Percentiles rank a stretch among this genome's conserved stretches.
Conservation (phyloP, 2,113 vertebrate genomes). For the Thinocorus orbignyianus region DNA sequence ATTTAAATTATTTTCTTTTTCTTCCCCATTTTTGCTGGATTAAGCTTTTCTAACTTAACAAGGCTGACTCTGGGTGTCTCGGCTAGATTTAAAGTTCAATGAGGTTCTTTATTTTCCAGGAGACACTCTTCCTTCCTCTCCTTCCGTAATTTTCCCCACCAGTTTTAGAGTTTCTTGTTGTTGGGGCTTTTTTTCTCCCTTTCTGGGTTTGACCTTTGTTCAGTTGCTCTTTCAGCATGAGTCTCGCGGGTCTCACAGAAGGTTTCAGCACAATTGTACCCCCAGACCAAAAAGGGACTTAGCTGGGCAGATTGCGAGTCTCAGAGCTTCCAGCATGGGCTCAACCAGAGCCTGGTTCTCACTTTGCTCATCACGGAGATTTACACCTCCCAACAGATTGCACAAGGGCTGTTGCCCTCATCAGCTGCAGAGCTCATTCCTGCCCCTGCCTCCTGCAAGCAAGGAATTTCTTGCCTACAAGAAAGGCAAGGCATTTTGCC, state of each 20-base stretch:
- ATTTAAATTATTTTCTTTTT: neutral
- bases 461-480: neutral
- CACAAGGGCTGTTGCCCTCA: neutral
- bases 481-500: neutral
- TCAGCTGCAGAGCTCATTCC: neutral
- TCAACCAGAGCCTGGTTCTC: neutral
- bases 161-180: neutral
- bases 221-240: neutral
- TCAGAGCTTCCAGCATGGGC: neutral
- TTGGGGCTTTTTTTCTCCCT: neutral
- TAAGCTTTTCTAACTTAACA: neutral
- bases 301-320: neutral
- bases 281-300: neutral
- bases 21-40: neutral
- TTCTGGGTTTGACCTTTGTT: constrained; percentile 2
- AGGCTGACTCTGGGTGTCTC: neutral
- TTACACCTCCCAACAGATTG: neutral
- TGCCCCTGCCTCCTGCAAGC: neutral
- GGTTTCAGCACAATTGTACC: neutral
- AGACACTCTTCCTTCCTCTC: constrained; percentile 57
- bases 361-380: neutral
- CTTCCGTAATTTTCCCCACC: constrained; percentile 1
- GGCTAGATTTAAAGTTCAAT: constrained; percentile 23
- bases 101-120: constrained; percentile 49
- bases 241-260: neutral